Base-by-base conservation (phyloP, 1,140 invertebrate genomes). In the Dendroctonus ponderosae region DNA sequence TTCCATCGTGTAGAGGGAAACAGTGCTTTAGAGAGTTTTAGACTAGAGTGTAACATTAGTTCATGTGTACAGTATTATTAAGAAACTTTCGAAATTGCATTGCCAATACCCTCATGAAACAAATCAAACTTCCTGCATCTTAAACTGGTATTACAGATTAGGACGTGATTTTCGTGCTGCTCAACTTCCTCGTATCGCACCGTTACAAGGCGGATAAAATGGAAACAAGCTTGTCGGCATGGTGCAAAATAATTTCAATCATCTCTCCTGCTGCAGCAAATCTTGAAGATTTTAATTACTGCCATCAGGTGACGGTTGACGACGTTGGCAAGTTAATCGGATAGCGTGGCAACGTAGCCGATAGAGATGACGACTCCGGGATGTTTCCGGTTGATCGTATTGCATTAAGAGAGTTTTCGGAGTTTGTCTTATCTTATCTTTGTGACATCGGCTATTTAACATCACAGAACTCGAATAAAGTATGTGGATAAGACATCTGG, bases 261-360 rank as follows among this genome's bases (percentile, higher is more conserved):
- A 56, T 56, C 53, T 56, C 53, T 56, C 53, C 53, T 56, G 39
- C 53, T 39, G 57, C 57, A 46, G 43, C 46, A 48, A 60, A 60
- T 60, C 57, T 53, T 53, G 51, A 53, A 53, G 51, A 14, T 60
- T 60, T 60, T 60, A 60, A 60, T 60, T 60, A 60, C 43, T 60
- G 57, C 57, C 57, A 60, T 46, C 12, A 37, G 43, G 57, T 60
- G 42, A 48, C 41, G 53, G 37, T 56, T 56, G 53, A 56, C 53
- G 53, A 37, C 41, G 46, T 12, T 60, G 57, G 57, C 57, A 60
- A 60, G 46, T 48, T 60, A 60, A 60, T 60, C 57, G 57, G 57
- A 60, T 60, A 60, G 48, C 43, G 57, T 49, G 57, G 57, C 15
- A 49, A 56, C 53, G 53, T 41, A 41, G 53, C 15, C 39, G 53